These are phyloP conservation scores for Ceyx melanurus DNA, from an alignment of 2,113 vertebrate species.

Conservation along the genomic window DNA sequence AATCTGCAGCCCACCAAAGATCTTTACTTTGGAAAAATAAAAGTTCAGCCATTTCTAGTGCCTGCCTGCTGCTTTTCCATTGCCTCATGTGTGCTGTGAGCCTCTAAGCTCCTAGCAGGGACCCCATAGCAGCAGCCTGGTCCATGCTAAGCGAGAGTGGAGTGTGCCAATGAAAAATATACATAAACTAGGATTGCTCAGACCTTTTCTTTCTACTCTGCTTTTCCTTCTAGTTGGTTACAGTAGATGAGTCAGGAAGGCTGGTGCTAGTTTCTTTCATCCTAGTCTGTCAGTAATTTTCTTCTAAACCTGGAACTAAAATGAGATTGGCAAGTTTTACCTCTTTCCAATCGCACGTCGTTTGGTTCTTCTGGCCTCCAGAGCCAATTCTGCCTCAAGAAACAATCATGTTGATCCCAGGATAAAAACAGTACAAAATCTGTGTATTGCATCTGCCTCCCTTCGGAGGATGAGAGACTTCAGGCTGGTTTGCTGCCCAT, in stretches of 20 bases:
- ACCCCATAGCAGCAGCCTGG: conserved; percentile 13
- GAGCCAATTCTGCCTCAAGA: neutral
- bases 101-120: conserved; percentile 21
- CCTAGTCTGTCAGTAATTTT: neutral
- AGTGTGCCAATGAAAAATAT: conserved; percentile 52
- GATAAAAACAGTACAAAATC: neutral
- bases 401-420: neutral
- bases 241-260: neutral
- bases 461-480: neutral
- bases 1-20: conserved; percentile 76
- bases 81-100: conserved; percentile 55
- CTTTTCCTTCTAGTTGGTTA: neutral
- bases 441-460: neutral
- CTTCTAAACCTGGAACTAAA: neutral
- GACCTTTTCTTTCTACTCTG: neutral
- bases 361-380: neutral
- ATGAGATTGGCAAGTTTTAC: neutral
- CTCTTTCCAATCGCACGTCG: neutral
- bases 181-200: neutral
- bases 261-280: neutral
- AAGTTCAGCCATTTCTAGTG: conserved; percentile 57
- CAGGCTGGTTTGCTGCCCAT: neutral
- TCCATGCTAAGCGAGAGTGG: conserved; percentile 9
- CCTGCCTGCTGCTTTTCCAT: conserved; percentile 69
- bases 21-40: conserved; percentile 67